These are phyloP conservation scores for Narcine bancroftii DNA, from an alignment of 2,113 vertebrate genomes.

Conservation along the genomic window DNA sequence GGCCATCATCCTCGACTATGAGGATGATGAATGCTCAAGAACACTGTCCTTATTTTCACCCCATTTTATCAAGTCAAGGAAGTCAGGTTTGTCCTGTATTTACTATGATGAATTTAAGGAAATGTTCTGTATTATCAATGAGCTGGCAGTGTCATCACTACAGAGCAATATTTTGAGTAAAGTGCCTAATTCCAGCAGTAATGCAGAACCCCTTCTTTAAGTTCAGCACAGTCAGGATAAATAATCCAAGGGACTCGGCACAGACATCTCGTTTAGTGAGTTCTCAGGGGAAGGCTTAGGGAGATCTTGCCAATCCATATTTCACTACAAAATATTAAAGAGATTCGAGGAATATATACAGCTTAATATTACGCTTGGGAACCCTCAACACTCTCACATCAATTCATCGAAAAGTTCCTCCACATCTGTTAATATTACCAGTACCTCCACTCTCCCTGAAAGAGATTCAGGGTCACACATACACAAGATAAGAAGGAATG, in stretches of 20 bases:
- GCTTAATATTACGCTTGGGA: not conserved
- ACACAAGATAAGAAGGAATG: not conserved
- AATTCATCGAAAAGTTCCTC: not conserved
- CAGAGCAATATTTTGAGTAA: not conserved
- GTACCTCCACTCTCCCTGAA: not conserved
- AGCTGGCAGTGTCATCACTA: not conserved
- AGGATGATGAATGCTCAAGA: not conserved
- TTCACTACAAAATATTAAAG: not conserved
- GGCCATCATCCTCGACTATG: too few species aligned
- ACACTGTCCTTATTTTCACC: not conserved
- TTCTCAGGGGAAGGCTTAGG: not conserved
- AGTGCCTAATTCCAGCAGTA: not conserved
- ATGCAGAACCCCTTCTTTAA: not conserved
- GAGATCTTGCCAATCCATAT: not conserved
- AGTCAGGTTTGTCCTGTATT: not conserved
- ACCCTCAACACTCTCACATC: not conserved
- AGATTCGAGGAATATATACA: not conserved
- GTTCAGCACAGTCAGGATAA: not conserved
- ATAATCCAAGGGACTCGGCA: not conserved
- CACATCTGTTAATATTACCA: not conserved
- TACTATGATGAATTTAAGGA: not conserved
- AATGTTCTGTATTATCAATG: not conserved
- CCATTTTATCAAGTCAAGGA: not conserved
- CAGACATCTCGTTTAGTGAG: not conserved
- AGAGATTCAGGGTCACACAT: not conserved